A percentile compares a stretch with the other conserved stretches of the same genome.
Conservation (phyloP, 2,113 vertebrate species). For the Syngnathus scovelli region DNA sequence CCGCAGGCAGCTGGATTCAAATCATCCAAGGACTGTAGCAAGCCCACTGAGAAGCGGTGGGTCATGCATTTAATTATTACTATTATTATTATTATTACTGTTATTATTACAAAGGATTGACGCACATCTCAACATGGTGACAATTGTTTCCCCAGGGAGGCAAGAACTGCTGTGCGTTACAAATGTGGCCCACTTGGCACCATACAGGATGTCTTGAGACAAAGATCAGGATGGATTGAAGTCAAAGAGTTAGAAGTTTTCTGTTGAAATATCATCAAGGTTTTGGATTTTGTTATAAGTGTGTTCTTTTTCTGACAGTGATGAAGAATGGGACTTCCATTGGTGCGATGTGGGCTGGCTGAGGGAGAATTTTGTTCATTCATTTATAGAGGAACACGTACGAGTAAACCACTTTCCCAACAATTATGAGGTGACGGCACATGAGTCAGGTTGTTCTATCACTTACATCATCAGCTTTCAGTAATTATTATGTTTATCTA, state of each 20-base stretch:
- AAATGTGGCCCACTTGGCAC: constrained; percentile 76
- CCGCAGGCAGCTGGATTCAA: neutral
- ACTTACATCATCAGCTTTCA: neutral
- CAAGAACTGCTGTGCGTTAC: constrained; percentile 72
- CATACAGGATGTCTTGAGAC: constrained; percentile 77
- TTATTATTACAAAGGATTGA: too few species aligned
- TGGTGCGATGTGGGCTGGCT: constrained; percentile 88
- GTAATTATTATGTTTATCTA: neutral
- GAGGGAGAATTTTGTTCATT: constrained; percentile 74
- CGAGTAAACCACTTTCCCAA: constrained; percentile 87
- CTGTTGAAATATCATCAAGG: too few species aligned
- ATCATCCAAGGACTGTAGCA: neutral
- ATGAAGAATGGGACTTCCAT: constrained; percentile 87
- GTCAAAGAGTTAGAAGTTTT: constrained; percentile 82
- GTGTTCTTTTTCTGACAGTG: constrained; percentile 57
- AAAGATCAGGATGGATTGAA: constrained; percentile 83
- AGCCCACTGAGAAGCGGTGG: neutral
- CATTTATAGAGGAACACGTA: constrained; percentile 83
- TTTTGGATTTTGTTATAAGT: neutral
- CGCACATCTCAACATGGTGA: neutral
- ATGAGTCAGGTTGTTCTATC: neutral
- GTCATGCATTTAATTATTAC: neutral
- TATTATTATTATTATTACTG: too few species aligned
- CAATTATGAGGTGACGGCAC: constrained; percentile 80
- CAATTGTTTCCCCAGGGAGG: constrained; percentile 62